Evolutionary conservation across 2,113 vertebrate species (phyloP).

Genomic region (Lophotis ruficrista): DNA sequence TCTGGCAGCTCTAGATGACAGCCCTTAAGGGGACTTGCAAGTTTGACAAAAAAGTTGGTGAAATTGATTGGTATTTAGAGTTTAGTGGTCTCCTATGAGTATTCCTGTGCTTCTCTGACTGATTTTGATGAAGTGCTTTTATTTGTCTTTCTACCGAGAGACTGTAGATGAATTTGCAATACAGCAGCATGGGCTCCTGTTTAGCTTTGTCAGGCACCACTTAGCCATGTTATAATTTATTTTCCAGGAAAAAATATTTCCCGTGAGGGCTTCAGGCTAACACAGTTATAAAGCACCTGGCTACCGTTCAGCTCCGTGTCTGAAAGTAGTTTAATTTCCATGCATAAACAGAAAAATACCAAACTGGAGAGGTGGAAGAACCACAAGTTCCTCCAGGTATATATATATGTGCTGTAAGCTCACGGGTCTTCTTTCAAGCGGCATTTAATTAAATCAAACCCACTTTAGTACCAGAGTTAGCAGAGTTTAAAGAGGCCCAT

Average conservation of each 20-base stretch:
- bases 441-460: neutral
- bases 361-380: neutral
- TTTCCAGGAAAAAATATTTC: constrained; percentile 83
- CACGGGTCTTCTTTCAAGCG: neutral
- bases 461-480: neutral
- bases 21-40: constrained; percentile 76
- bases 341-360: constrained; percentile 40
- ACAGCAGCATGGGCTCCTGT: constrained; percentile 81
- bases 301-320: constrained; percentile 74
- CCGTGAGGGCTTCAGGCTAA: constrained; percentile 80
- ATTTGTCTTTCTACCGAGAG: constrained; percentile 83
- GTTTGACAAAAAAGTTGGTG: constrained; percentile 81
- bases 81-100: constrained; percentile 81
- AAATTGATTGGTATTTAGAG: constrained; percentile 87
- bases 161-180: constrained; percentile 83
- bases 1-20: constrained; percentile 65
- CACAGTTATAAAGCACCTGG: constrained; percentile 85
- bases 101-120: constrained; percentile 82
- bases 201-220: constrained; percentile 86
- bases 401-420: neutral
- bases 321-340: constrained; percentile 69
- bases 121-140: constrained; percentile 88
- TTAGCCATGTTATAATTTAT: constrained; percentile 88
- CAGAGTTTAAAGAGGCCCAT: neutral
- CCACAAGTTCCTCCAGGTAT: neutral